A percentile compares a stretch with the other conserved stretches of the same genome.
Conservation (phyloP, 2,797 vertebrate genomes). For the Crenuchus spilurus region DNA sequence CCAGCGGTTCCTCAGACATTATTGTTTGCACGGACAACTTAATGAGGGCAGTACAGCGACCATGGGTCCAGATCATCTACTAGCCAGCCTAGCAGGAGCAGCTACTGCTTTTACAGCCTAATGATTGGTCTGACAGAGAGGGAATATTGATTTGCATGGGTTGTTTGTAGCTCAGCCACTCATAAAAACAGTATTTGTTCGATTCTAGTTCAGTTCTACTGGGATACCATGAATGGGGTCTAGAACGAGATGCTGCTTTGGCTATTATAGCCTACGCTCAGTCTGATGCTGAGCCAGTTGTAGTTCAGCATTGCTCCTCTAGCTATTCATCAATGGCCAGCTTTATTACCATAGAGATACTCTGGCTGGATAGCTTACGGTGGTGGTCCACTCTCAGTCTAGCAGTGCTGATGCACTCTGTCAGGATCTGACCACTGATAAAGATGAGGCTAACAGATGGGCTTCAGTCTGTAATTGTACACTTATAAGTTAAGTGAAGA, state of each 20-base stretch:
- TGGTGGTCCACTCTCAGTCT: too few species aligned
- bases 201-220: neutral
- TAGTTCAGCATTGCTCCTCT: too few species aligned
- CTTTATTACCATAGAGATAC: too few species aligned
- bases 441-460: too few species aligned
- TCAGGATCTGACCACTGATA: too few species aligned
- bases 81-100: neutral
- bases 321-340: too few species aligned
- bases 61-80: neutral
- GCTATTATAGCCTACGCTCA: too few species aligned
- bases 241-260: neutral
- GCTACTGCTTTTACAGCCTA: neutral
- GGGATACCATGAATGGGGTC: neutral
- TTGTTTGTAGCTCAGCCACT: neutral
- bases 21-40: constrained; percentile 16
- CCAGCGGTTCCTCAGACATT: neutral
- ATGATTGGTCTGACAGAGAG: constrained; percentile 16
- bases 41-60: neutral
- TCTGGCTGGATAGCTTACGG: too few species aligned
- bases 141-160: constrained; percentile 18
- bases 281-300: too few species aligned
- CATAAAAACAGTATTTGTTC: constrained; percentile 18
- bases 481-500: too few species aligned
- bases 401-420: too few species aligned
- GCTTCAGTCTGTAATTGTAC: too few species aligned